These are phyloP conservation scores for Apostichopus californicus DNA, from an alignment of 35 echinoderm and acorn worm genomes.

Conservation along the genomic window DNA sequence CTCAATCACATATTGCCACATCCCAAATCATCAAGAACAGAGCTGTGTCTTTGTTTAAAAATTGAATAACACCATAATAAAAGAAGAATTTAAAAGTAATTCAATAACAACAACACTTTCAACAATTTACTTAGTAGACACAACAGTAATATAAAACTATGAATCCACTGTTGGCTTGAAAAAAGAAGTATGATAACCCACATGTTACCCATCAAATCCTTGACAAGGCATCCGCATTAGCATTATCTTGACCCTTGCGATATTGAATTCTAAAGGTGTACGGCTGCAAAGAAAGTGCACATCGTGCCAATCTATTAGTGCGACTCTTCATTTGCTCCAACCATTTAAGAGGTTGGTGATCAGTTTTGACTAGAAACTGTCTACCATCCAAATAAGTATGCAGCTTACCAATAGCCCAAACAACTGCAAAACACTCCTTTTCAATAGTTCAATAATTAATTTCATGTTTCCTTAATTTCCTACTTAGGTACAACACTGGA, in stretches of 20 bases:
- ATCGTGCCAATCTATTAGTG: background rate
- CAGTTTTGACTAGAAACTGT: constrained; percentile 29
- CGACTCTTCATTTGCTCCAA: background rate
- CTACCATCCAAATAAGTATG: constrained; percentile 5
- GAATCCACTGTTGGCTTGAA: too few species aligned
- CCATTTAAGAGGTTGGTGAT: constrained; percentile 46
- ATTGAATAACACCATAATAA: too few species aligned
- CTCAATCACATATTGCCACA: too few species aligned
- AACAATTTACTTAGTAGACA: too few species aligned
- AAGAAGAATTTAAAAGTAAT: too few species aligned
- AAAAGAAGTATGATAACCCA: too few species aligned
- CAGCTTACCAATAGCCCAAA: constrained; percentile 61
- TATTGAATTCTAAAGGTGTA: constrained; percentile 15
- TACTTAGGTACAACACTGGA: constrained; percentile 54
- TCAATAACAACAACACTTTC: too few species aligned
- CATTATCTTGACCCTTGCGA: constrained; percentile 18
- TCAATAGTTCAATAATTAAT: constrained; percentile 49
- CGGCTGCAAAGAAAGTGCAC: background rate
- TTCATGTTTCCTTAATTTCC: background rate
- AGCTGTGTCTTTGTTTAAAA: too few species aligned
- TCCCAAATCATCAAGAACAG: too few species aligned
- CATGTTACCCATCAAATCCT: background rate
- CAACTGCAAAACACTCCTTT: constrained; percentile 53
- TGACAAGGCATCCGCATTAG: constrained; percentile 35
- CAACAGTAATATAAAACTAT: too few species aligned